Conservation (phyloP, 1,140 invertebrate genomes). For the Drosophila tristis region DNA sequence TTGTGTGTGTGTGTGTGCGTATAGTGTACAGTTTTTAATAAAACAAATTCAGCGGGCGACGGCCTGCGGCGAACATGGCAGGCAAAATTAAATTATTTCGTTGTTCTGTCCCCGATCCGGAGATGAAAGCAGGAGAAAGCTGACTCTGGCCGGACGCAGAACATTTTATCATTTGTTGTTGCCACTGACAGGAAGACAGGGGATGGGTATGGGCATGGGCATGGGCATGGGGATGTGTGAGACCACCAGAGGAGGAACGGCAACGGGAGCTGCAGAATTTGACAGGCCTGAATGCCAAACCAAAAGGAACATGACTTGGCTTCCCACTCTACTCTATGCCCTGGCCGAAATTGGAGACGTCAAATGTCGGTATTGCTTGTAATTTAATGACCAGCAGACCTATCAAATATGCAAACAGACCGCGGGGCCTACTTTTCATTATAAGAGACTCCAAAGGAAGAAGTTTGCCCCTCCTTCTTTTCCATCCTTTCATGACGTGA, state of each 20-base stretch:
- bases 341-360: too few relatives aligned
- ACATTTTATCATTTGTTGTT: conserved; percentile 74
- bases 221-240: background rate
- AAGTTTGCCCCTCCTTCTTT: background rate
- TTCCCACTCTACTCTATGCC: too few relatives aligned
- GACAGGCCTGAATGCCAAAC: conserved; percentile 55
- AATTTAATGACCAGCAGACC: conserved; percentile 63
- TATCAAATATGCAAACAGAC: conserved; percentile 47
- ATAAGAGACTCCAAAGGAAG: background rate
- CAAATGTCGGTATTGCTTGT: conserved; percentile 36
- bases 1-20: conserved; percentile 31
- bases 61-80: conserved; percentile 79
- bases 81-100: conserved; percentile 79
- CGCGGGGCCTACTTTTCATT: background rate
- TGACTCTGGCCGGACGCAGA: conserved; percentile 50
- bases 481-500: conserved; percentile 14
- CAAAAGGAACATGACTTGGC: conserved; percentile 19
- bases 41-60: conserved; percentile 76
- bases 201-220: background rate
- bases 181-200: conserved; percentile 57
- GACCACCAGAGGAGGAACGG: background rate
- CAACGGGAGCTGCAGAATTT: conserved; percentile 23
- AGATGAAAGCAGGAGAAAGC: conserved; percentile 45
- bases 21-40: conserved; percentile 76
- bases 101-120: conserved; percentile 31